phyloP scores from a whole-genome alignment of 2,888 invertebrate genomes.

The Adineta ricciae region DNA sequence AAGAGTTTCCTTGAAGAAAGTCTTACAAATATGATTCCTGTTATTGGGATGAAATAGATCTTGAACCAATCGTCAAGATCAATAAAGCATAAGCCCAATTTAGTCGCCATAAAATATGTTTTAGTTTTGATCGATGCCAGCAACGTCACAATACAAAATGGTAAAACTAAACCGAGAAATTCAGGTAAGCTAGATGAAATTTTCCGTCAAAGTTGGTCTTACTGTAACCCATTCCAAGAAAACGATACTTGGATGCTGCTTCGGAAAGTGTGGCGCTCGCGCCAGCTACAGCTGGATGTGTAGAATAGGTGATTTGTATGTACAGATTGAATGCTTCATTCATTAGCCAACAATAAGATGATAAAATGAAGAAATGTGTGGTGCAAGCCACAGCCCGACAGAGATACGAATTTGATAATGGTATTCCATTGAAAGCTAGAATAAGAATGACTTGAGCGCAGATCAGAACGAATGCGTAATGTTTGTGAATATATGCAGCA shows the following conservation, averaged over 20 bases:
- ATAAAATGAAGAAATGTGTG: constrained; percentile 48
- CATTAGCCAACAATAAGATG: constrained; percentile 50
- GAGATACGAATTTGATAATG: constrained; percentile 39
- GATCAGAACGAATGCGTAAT: constrained; percentile 45
- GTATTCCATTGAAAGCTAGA: constrained; percentile 35
- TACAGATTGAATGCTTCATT: constrained; percentile 51
- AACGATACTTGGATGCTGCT: constrained; percentile 45
- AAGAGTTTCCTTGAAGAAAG: not conserved
- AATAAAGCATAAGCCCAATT: constrained; percentile 21
- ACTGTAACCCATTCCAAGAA: constrained; percentile 50
- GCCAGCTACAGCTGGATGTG: constrained; percentile 38
- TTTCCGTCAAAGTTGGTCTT: constrained; percentile 33
- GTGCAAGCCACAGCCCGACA: constrained; percentile 46
- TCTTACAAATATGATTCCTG: constrained; percentile 46
- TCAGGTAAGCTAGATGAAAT: not conserved
- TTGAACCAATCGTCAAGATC: constrained; percentile 42
- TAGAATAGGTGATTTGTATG: constrained; percentile 50
- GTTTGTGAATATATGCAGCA: constrained; percentile 48
- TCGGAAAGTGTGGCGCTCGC: constrained; percentile 44
- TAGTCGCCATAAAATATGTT: not conserved
- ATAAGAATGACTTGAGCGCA: constrained; percentile 46
- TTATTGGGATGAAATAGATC: constrained; percentile 47
- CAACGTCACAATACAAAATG: not conserved
- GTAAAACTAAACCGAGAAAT: constrained; percentile 23
- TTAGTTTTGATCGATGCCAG: not conserved